These are phyloP conservation scores for Calosoma granatense DNA, from an alignment of 1,140 invertebrate genomes.

Conservation along the genomic window DNA sequence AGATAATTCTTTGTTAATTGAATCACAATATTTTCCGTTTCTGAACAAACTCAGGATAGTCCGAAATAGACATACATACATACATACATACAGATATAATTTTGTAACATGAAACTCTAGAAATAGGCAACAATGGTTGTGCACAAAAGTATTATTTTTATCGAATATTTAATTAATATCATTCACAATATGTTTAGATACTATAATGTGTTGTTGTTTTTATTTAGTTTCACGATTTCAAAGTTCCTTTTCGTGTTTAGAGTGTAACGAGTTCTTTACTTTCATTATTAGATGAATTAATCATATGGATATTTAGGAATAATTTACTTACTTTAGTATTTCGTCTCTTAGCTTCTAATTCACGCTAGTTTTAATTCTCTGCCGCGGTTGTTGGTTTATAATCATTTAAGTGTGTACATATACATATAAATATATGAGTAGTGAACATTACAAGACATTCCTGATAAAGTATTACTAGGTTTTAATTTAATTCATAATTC, in stretches of 20 bases:
- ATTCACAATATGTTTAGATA: constrained; percentile 16
- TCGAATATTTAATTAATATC: neutral
- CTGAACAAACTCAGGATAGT: neutral
- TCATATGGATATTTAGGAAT: too few species aligned
- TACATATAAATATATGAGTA: too few species aligned
- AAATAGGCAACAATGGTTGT: constrained; percentile 20
- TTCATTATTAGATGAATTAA: neutral
- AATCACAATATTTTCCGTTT: neutral
- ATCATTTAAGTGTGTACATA: too few species aligned
- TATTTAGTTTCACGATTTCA: constrained; percentile 22
- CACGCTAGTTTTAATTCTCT: neutral
- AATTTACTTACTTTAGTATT: neutral
- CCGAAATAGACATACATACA: too few species aligned
- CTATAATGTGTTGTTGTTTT: constrained; percentile 16
- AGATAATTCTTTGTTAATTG: neutral
- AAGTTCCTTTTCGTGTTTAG: constrained; percentile 25
- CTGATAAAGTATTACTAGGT: constrained; percentile 32
- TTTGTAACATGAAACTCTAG: neutral
- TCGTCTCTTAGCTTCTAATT: neutral
- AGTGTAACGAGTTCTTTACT: too few species aligned
- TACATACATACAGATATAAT: neutral
- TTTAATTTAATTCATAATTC: constrained; percentile 3
- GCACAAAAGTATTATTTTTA: constrained; percentile 23
- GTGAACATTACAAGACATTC: constrained; percentile 32
- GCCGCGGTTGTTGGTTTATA: neutral